phyloP scores from a whole-genome alignment of 2,797 vertebrate species.

The Ciconia nigra region DNA sequence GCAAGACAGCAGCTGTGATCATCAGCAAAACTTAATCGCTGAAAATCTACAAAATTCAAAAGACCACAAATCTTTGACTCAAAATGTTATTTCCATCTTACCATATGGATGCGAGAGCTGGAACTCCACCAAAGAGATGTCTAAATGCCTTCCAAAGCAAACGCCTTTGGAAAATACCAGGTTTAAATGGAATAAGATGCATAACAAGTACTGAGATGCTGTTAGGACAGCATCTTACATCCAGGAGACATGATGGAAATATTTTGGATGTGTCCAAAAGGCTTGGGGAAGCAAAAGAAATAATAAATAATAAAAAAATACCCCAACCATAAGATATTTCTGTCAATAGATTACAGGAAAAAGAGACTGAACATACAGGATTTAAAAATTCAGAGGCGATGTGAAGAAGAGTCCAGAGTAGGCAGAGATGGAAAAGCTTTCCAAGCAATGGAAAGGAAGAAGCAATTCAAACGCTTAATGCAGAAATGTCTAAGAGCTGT shows the following conservation, averaged over 20 bases:
- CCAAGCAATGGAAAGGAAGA: not conserved
- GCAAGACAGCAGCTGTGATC: not conserved
- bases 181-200: conserved; percentile 18
- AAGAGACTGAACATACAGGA: not conserved
- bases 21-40: not conserved
- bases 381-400: not conserved
- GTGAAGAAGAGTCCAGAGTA: not conserved
- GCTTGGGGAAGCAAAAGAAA: not conserved
- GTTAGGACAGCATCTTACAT: not conserved
- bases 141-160: conserved; percentile 58
- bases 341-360: not conserved
- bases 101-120: conserved; percentile 55
- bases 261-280: not conserved
- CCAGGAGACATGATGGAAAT: not conserved
- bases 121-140: conserved; percentile 54
- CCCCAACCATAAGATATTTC: not conserved
- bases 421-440: not conserved
- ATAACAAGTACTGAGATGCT: not conserved
- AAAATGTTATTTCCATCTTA: conserved; percentile 38
- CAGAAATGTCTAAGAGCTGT: not conserved
- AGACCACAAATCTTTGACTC: conserved; percentile 18
- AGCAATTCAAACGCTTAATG: not conserved
- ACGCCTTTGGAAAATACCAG: conserved; percentile 26
- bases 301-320: not conserved
- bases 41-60: not conserved